Conservation (phyloP, 2,888 invertebrate genomes). For the Cantharis nigra region DNA sequence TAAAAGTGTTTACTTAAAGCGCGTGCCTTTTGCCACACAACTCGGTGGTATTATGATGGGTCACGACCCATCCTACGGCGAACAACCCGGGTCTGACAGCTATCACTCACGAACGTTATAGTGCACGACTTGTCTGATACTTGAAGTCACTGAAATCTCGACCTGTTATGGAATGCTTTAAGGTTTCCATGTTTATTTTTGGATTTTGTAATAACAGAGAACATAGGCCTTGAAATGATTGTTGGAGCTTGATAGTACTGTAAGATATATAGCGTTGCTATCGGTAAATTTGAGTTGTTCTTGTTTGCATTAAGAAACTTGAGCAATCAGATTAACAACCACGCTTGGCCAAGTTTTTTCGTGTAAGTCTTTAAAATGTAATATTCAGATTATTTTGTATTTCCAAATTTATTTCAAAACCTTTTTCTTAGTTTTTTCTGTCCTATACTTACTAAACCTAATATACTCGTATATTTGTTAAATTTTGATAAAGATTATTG, state of each 20-base stretch:
- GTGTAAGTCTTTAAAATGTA: not conserved
- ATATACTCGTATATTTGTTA: not conserved
- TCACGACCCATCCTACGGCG: constrained; percentile 36
- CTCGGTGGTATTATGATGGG: constrained; percentile 33
- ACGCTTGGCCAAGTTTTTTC: not conserved
- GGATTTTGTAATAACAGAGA: constrained; percentile 25
- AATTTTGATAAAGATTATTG: not conserved
- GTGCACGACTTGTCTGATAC: constrained; percentile 27
- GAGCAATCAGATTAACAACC: not conserved
- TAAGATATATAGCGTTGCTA: constrained; percentile 8
- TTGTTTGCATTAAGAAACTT: constrained; percentile 9
- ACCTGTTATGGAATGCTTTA: constrained; percentile 21
- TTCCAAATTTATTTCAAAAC: not conserved
- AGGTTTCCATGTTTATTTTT: constrained; percentile 28
- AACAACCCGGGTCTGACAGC: constrained; percentile 40
- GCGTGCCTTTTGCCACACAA: constrained; percentile 35
- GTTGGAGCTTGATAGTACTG: constrained; percentile 11
- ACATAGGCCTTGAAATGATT: constrained; percentile 13
- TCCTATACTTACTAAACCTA: not conserved
- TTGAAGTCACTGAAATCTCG: constrained; percentile 9
- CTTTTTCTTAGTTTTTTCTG: not conserved
- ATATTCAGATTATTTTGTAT: not conserved
- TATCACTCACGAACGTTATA: constrained; percentile 39
- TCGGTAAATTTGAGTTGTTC: constrained; percentile 10
- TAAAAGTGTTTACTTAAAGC: constrained; percentile 27